Conservation (phyloP, 2,797 vertebrate genomes). For the Hydrophis major region DNA sequence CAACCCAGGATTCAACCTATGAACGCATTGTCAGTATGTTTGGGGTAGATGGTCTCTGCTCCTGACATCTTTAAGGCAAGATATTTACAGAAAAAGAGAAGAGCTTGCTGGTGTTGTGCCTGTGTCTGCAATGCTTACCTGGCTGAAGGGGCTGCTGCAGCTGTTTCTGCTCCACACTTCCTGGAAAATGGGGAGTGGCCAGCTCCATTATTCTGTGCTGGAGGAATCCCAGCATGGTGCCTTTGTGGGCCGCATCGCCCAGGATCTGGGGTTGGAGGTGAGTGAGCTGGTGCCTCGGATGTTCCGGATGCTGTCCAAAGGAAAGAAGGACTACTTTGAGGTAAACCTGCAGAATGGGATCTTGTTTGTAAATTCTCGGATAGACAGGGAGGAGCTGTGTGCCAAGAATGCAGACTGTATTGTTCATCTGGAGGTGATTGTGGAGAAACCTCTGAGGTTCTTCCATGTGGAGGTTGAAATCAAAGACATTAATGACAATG, state of each 20-base stretch:
- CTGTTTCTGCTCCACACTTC: too few species aligned
- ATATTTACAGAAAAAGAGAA: too few species aligned
- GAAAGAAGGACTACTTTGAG: conserved; percentile 61
- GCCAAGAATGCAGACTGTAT: too few species aligned
- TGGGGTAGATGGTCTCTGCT: background rate
- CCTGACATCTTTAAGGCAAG: background rate
- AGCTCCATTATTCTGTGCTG: background rate
- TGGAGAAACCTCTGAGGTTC: conserved; percentile 84
- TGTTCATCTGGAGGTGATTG: conserved; percentile 84
- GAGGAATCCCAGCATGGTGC: conserved; percentile 76
- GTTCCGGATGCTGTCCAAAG: conserved; percentile 73
- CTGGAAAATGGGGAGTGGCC: too few species aligned
- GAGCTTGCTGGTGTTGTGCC: too few species aligned
- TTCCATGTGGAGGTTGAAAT: conserved; percentile 86
- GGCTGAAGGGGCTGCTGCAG: too few species aligned
- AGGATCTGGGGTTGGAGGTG: conserved; percentile 73
- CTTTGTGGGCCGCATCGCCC: conserved; percentile 75
- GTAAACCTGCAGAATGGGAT: too few species aligned
- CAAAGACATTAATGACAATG: conserved; percentile 85
- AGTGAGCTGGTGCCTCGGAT: conserved; percentile 64
- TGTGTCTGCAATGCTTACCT: too few species aligned
- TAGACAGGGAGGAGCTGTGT: too few species aligned
- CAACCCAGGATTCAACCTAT: too few species aligned
- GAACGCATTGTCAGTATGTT: too few species aligned
- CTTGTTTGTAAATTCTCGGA: too few species aligned